Percentiles rank a stretch among this genome's conserved stretches.
phyloP scores from a whole-genome alignment of 2,113 vertebrate genomes.

The Hassar affinis region DNA sequence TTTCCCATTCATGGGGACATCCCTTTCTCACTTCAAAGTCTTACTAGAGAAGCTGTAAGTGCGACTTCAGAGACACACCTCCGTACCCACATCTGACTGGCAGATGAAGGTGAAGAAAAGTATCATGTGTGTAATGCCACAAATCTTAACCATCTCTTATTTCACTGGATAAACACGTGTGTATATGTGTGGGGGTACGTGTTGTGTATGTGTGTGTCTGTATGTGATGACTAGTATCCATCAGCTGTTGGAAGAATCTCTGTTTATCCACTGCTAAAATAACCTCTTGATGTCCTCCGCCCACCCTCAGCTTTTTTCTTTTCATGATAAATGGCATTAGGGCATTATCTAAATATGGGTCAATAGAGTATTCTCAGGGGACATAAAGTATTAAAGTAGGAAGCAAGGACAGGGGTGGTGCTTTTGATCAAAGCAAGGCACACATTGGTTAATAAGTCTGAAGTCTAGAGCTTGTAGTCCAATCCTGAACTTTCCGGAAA shows the following conservation, averaged over 20 bases:
- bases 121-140: slow-evolving; percentile 16
- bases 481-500: slow-evolving; percentile 65
- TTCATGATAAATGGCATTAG: slow-evolving; percentile 63
- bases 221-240: slow-evolving; percentile 37
- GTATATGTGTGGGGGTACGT: not conserved
- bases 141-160: slow-evolving; percentile 20
- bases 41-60: not conserved
- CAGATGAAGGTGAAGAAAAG: slow-evolving; percentile 36
- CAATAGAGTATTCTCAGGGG: slow-evolving; percentile 44
- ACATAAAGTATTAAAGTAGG: slow-evolving; percentile 27
- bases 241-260: slow-evolving; percentile 59
- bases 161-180: slow-evolving; percentile 7
- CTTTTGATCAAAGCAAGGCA: slow-evolving; percentile 39
- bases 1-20: not conserved
- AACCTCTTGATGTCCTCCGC: slow-evolving; percentile 54
- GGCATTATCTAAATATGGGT: slow-evolving; percentile 71
- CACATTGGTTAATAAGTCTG: slow-evolving; percentile 63
- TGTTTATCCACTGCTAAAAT: slow-evolving; percentile 69
- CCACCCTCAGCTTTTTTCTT: slow-evolving; percentile 36
- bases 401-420: slow-evolving; percentile 37
- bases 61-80: not conserved
- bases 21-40: not conserved
- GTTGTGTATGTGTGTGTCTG: not conserved
- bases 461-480: slow-evolving; percentile 55
- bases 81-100: not conserved